A percentile compares a stretch with the other conserved stretches of the same genome.
phyloP scores from a whole-genome alignment of 64 coral and sea anemone species.

The Stichodactyla helianthus region DNA sequence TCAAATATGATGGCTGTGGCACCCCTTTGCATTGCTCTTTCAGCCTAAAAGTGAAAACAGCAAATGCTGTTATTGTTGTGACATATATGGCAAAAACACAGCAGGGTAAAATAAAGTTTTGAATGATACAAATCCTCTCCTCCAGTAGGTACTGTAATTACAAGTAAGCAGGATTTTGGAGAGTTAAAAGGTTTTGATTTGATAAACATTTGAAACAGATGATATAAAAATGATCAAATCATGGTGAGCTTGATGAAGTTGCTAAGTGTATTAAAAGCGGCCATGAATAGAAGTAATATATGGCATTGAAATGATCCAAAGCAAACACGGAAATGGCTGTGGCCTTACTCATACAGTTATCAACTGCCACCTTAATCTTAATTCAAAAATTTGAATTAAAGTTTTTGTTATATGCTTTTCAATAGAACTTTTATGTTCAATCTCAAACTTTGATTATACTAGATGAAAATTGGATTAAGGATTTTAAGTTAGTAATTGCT shows the following conservation, averaged over 20 bases:
- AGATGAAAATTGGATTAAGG: too few species aligned
- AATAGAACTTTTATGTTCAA: too few species aligned
- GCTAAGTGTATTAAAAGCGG: too few species aligned
- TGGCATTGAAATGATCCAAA: too few species aligned
- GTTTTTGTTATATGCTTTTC: too few species aligned
- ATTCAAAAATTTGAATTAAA: too few species aligned
- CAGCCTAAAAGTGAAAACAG: constrained; percentile 48
- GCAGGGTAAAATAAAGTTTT: neutral
- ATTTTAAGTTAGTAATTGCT: too few species aligned
- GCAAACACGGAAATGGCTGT: too few species aligned
- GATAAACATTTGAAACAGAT: constrained; percentile 25
- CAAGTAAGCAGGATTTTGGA: neutral
- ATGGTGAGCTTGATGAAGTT: neutral
- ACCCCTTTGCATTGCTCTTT: constrained; percentile 81
- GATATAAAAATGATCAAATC: neutral
- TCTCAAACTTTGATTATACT: too few species aligned
- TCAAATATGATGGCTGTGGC: constrained; percentile 98
- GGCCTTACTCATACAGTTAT: too few species aligned
- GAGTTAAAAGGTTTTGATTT: neutral
- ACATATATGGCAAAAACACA: neutral
- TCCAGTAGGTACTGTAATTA: neutral
- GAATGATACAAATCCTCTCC: neutral
- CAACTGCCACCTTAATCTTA: too few species aligned
- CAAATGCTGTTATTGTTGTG: neutral
- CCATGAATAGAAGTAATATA: too few species aligned